Evolutionary conservation across 1,140 invertebrate genomes (phyloP), one percentile per base, ranked within the genome.

Genomic region (Panagrolaimus sp.): DNA sequence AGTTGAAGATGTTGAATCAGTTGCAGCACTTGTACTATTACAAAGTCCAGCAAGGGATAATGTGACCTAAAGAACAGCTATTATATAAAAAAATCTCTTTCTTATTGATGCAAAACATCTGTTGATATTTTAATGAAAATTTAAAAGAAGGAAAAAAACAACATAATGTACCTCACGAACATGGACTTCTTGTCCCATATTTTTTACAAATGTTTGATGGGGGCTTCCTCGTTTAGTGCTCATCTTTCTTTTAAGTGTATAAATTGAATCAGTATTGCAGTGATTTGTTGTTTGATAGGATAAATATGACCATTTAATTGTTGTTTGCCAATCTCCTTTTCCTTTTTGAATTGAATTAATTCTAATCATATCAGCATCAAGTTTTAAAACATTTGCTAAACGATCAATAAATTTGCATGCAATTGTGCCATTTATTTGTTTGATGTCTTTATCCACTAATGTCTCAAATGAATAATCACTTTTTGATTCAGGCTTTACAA

Each of bases 321-420:
- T 57, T 27, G 51, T 25, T 57, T 57, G 51, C 20, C 51, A 27
- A n/a, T 13, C 9, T 11, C 51, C 51, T 27, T 57, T 57, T 20
- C 13, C 51, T 3, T 1, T 1, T 20, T 57, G 20, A 20, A 57
- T 25, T 20, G 20, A 14, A 27, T 11, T 16, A 16, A 57, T 57
- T 16, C 51, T 14, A 27, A 57, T 57, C 8, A 20, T 57, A 11
- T 57, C 20, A n/a, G 51, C 51, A 16, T 57, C n/a, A 20, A 57
- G 51, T 25, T 27, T 20, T 27, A 57, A 16, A 57, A 57, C 51
- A 57, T 20, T 20, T 23, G 9, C 51, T 27, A 57, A 16, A 23
- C 51, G 51, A 57, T 57, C 51, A 16, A 57, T 57, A 20, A 57
- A 57, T 57, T 20, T 57, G 51, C 51, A 57, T 57, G 51, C 27